Conservation (phyloP, 2,888 invertebrate species). For the Epinotia brunnichana region DNA sequence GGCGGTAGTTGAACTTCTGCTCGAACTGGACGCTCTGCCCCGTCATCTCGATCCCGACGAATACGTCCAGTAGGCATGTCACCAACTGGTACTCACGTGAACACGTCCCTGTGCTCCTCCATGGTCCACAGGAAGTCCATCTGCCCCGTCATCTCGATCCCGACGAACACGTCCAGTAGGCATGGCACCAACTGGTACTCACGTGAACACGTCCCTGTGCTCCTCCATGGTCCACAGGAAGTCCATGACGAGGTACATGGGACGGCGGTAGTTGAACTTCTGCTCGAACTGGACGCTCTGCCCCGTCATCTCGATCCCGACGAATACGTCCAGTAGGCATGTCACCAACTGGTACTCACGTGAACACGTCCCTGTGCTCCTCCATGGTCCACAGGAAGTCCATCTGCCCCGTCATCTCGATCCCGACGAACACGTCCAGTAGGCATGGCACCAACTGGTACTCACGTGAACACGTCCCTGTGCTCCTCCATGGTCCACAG, state of each 20-base stretch:
- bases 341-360: conserved; percentile 87
- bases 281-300: conserved; percentile 98
- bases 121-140: conserved; percentile 69
- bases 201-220: conserved; percentile 90
- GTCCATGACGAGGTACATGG: conserved; percentile 97
- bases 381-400: conserved; percentile 94
- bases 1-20: conserved; percentile 97
- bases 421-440: conserved; percentile 96
- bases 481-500: conserved; percentile 94
- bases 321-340: conserved; percentile 94
- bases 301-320: conserved; percentile 99
- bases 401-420: conserved; percentile 98
- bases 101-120: conserved; percentile 93
- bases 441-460: conserved; percentile 89
- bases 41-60: too few species aligned
- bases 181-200: conserved; percentile 87
- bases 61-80: too few species aligned
- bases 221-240: conserved; percentile 93
- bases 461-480: conserved; percentile 87
- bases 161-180: conserved; percentile 96
- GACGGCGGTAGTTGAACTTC: conserved; percentile 97
- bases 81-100: conserved; percentile 83
- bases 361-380: conserved; percentile 90
- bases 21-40: conserved; percentile 98
- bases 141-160: conserved; percentile 98